phyloP scores from a whole-genome alignment of 2,113 vertebrate species.

The Sus scrofa region T2T-Sscrofa CM000824.6:129892501-129893000 shows the following conservation, averaged over 20 bases:
- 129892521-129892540: background rate
- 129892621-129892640: background rate
- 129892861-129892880: background rate
- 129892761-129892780: background rate
- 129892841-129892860: background rate
- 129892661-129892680: background rate
- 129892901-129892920: background rate
- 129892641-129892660: background rate
- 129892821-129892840: background rate
- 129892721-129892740: background rate
- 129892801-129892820: background rate
- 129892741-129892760: background rate
- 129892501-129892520: background rate
- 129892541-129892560: background rate
- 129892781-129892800: background rate
- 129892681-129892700: background rate
- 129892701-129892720: background rate
- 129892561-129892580: background rate
- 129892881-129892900: background rate
- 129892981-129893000: background rate
- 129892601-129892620: background rate
- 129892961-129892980: background rate
- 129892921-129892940: background rate
- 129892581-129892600: background rate
- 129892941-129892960: background rate